Evolutionary conservation across 2,888 invertebrate genomes (phyloP).

Genomic region (Autographa pulchrina): DNA sequence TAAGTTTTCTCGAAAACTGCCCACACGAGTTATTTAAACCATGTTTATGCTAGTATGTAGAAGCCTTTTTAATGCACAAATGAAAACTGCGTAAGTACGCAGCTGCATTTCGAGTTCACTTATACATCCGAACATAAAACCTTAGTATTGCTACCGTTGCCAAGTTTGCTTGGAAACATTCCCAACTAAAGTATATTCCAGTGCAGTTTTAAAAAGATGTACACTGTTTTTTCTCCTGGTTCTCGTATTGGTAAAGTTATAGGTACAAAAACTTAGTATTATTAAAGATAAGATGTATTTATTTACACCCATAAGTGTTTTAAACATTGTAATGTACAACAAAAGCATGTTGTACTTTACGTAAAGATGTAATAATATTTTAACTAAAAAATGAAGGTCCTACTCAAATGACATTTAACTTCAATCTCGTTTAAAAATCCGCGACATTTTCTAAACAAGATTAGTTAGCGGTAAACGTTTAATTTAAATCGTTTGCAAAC

Average conservation of each 20-base stretch:
- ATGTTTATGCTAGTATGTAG: too few relatives aligned
- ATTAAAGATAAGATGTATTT: too few relatives aligned
- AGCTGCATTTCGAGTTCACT: slow-evolving; percentile 3
- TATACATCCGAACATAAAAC: slow-evolving; percentile 11
- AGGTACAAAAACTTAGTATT: neutral
- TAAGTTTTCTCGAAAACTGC: too few relatives aligned
- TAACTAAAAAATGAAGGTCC: neutral
- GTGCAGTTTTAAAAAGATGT: slow-evolving; percentile 21
- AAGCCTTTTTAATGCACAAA: neutral
- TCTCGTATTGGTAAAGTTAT: neutral
- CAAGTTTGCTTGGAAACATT: neutral
- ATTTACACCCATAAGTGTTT: too few relatives aligned
- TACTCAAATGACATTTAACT: slow-evolving; percentile 13
- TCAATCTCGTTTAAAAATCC: neutral
- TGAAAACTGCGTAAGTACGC: slow-evolving; percentile 7
- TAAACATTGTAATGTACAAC: too few relatives aligned
- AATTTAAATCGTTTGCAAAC: slow-evolving; percentile 30
- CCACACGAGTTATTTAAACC: too few relatives aligned
- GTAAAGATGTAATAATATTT: too few relatives aligned
- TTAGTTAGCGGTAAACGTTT: slow-evolving; percentile 34
- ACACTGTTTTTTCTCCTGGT: too few relatives aligned
- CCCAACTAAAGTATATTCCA: slow-evolving; percentile 9
- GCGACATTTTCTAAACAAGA: slow-evolving; percentile 25
- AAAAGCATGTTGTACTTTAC: too few relatives aligned
- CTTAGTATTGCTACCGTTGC: neutral